Evolutionary conservation across 2,888 invertebrate genomes (phyloP), one percentile per base, ranked within the genome.

Genomic region (Phyllotreta striolata): DNA sequence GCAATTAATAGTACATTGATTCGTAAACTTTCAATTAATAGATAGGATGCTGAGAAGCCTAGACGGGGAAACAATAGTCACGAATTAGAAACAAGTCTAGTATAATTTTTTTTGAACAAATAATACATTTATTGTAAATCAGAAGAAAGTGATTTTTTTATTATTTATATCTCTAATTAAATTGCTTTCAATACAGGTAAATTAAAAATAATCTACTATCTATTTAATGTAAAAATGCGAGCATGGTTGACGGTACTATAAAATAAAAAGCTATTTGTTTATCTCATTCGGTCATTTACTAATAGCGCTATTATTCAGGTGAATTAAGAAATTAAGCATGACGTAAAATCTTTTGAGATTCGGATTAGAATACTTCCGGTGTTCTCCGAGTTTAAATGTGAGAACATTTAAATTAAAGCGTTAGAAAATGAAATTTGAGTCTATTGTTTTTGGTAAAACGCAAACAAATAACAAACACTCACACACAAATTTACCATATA

Each of bases 11-110:
- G 35, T 35, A 37, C 37, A 49, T 14, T 37, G 35, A 47, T 47
- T 14, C 24, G 47, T 47, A 47, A 14, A 49, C 49, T 49, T 49
- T 49, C 49, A 49, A 49, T 49, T 49, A 37, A n/a, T 35, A 10
- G 9, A 41, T 9, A 41, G n/a, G 10, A 5, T 41, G 5, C 3
- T 41, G 3, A 41, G 41, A 47, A 47, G 24, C 34, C 24, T 47
- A 47, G 47, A 14, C 47, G 7, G 3, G 13, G 13, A 47, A 47
- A 47, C 34, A 47, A 47, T 24, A 14, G 47, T 47, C 47, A 14
- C 14, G 14, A 13, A 12, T 47, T 47, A 14, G 41, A n/a, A 41
- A 41, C 9, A 41, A 41, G 9, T 41, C 24, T 24, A 24, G 1
- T 3, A 1, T 24, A 24, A 3, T 4, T 3, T 24, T 24, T 24